A percentile compares a stretch with the other conserved stretches of the same genome.
phyloP scores from a whole-genome alignment of 2,797 vertebrate genomes.

The Gallirallus australis region DNA sequence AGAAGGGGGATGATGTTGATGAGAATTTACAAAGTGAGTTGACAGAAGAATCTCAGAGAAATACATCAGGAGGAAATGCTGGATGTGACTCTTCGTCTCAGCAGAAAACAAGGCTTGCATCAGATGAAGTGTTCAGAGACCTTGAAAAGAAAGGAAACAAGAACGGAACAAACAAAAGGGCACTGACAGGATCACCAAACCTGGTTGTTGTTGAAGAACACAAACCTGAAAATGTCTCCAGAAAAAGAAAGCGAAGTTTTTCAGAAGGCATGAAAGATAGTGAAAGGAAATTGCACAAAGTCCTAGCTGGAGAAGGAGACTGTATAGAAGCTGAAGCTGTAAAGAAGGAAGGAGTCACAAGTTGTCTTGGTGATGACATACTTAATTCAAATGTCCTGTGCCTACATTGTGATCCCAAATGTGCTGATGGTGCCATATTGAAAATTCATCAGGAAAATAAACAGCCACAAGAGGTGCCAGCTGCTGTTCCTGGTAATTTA shows the following conservation, averaged over 20 bases:
- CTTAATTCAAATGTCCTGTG: slow-evolving; percentile 58
- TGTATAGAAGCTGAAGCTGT: neutral
- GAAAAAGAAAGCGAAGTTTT: slow-evolving; percentile 69
- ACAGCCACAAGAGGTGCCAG: slow-evolving; percentile 59
- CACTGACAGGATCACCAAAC: slow-evolving; percentile 17
- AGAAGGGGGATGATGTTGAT: slow-evolving; percentile 51
- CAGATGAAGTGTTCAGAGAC: neutral
- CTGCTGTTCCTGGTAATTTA: neutral
- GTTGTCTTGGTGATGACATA: neutral
- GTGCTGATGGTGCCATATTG: slow-evolving; percentile 79
- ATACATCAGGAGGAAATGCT: neutral
- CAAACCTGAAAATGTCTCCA: slow-evolving; percentile 34
- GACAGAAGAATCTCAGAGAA: neutral
- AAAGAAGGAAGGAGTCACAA: neutral
- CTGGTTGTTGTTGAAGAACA: neutral
- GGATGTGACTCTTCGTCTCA: neutral
- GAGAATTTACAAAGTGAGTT: slow-evolving; percentile 9
- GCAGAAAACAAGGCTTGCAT: neutral
- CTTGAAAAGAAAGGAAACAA: slow-evolving; percentile 24
- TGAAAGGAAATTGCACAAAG: neutral
- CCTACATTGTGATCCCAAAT: slow-evolving; percentile 73
- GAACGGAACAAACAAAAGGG: slow-evolving; percentile 49
- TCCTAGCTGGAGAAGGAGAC: neutral
- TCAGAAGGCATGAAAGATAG: neutral
- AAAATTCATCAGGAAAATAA: slow-evolving; percentile 82